These are phyloP conservation scores for Enhydra lutris DNA, from an alignment of 2,113 vertebrate genomes.

Conservation along the genomic window DNA sequence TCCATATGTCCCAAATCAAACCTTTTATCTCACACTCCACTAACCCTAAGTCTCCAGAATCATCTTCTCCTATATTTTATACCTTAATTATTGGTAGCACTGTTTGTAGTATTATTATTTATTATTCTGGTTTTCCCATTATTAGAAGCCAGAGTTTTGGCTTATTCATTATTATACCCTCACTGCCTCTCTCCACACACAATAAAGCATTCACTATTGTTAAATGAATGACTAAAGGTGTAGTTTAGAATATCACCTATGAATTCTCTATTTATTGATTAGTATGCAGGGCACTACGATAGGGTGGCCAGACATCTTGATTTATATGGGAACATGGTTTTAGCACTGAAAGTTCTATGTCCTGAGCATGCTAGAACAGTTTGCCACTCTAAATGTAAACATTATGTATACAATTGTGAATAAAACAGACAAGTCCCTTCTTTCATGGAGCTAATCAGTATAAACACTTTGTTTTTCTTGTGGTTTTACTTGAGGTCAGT, in stretches of 20 bases:
- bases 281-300: neutral
- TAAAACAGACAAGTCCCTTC: neutral
- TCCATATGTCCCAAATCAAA: neutral
- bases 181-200: neutral
- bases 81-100: neutral
- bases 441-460: neutral
- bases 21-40: neutral
- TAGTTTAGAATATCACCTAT: neutral
- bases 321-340: neutral
- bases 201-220: conserved; percentile 1
- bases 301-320: neutral
- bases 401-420: neutral
- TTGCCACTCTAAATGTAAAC: neutral
- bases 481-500: neutral
- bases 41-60: neutral
- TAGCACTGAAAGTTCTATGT: neutral
- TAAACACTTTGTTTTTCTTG: neutral
- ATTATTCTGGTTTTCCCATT: neutral
- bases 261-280: neutral
- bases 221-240: neutral
- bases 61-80: neutral
- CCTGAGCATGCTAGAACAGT: neutral
- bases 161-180: conserved; percentile 7
- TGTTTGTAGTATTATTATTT: neutral
- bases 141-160: neutral